A percentile compares a stretch with the other conserved stretches of the same genome.
These are phyloP conservation scores for Halcyon smyrnensis DNA, from an alignment of 2,797 vertebrate species.

Conservation along the genomic window DNA sequence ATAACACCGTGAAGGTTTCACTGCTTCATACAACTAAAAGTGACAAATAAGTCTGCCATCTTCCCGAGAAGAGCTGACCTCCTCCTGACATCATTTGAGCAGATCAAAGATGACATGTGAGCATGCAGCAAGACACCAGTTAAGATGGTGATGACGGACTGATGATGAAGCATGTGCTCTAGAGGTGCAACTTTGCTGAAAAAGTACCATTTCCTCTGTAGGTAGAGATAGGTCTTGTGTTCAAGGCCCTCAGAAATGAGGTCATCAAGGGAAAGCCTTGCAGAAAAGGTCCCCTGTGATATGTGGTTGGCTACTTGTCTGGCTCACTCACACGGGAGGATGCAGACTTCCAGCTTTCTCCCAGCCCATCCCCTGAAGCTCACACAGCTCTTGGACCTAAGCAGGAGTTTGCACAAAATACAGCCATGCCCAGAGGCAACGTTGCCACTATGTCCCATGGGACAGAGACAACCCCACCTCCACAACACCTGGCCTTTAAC, in stretches of 20 bases:
- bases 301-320: background rate
- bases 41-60: background rate
- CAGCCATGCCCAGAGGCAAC: accelerated
- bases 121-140: accelerated
- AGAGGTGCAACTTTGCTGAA: background rate
- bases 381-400: accelerated
- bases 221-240: background rate
- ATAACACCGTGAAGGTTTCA: accelerated
- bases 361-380: background rate
- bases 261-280: background rate
- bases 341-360: background rate
- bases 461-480: background rate
- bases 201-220: background rate
- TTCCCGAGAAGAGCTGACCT: background rate
- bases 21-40: background rate
- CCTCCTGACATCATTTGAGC: background rate
- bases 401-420: background rate
- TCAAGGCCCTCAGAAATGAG: background rate
- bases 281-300: background rate
- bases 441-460: background rate
- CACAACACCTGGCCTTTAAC: background rate
- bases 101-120: accelerated
- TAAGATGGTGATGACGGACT: background rate
- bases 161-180: background rate
- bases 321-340: accelerated